These are phyloP conservation scores for Micronycteris hirsuta DNA, from an alignment of 2,113 vertebrate species.

Conservation along the genomic window DNA sequence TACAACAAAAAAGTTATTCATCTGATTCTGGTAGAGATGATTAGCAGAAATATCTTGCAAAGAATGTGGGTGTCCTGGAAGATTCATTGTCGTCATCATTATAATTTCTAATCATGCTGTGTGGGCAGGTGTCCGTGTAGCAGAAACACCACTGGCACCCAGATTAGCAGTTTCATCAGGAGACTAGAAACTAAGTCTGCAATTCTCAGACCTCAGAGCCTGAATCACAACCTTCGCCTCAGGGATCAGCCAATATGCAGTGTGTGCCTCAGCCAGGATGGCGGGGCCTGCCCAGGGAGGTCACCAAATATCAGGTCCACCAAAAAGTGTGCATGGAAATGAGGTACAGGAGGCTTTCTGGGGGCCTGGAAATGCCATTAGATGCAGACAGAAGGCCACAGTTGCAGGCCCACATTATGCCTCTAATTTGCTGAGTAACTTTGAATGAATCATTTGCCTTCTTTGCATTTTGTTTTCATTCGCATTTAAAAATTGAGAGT, in stretches of 20 bases:
- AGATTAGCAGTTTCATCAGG: constrained; percentile 65
- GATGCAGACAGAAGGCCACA: neutral
- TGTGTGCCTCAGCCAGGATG: neutral
- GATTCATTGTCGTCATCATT: constrained; percentile 65
- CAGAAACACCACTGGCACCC: constrained; percentile 68
- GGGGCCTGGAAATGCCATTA: constrained; percentile 13
- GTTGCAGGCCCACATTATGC: neutral
- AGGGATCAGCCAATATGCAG: neutral
- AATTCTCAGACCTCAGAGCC: constrained; percentile 56
- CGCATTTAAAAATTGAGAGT: constrained; percentile 23
- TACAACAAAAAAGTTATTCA: constrained; percentile 30
- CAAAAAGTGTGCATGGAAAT: neutral
- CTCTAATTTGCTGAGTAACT: neutral
- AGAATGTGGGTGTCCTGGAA: constrained; percentile 72
- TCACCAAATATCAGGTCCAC: neutral
- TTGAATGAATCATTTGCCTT: constrained; percentile 47
- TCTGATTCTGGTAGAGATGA: constrained; percentile 51
- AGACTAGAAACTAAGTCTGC: constrained; percentile 57
- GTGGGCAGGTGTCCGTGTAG: constrained; percentile 73
- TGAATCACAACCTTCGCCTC: constrained; percentile 49
- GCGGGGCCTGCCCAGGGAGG: neutral
- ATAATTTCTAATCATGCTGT: constrained; percentile 74
- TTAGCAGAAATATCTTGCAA: constrained; percentile 71
- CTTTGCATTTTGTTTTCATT: constrained; percentile 51
- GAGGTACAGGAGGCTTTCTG: neutral